Evolutionary conservation across 2,888 invertebrate species (phyloP), one percentile per base, ranked within the genome.

Genomic region (Phaonia tiefii): DNA sequence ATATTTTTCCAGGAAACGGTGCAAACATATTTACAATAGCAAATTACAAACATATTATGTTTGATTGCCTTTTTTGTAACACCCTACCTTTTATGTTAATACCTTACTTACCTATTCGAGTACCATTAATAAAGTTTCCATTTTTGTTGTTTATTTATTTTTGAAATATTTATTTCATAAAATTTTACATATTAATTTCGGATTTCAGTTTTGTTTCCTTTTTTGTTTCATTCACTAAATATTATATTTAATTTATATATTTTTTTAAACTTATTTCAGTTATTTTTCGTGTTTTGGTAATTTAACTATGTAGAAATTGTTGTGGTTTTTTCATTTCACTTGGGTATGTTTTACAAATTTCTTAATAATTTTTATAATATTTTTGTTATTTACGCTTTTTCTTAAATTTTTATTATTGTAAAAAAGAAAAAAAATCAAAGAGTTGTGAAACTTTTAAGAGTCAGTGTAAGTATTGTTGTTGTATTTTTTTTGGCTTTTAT

Each of bases 111-210:
- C n/a, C n/a, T n/a, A n/a, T n/a, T n/a, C n/a, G n/a, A n/a, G n/a
- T n/a, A n/a, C n/a, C n/a, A n/a, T n/a, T n/a, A n/a, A n/a, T n/a
- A n/a, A n/a, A n/a, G n/a, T n/a, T n/a, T n/a, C n/a, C n/a, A n/a
- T n/a, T n/a, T n/a, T n/a, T n/a, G n/a, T n/a, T n/a, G n/a, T n/a
- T n/a, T n/a, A n/a, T n/a, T 69, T 80, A 60, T 25, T 71, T 46
- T 63, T 63, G 63, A 63, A 63, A 63, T 63, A 20, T 63, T 63
- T 63, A 60, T 81, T 78, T 81, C 81, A 81, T 81, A 81, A 81
- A 81, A 78, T 78, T 81, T 81, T 81, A 71, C 77, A 81, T 78
- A 65, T 81, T 81, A 75, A 72, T 39, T 10, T 80, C 67, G 42
- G 26, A 26, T 70, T 75, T 76, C 31, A 20, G 17, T 13, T 75